Evolutionary conservation across 2,888 invertebrate species (phyloP), one percentile per base, ranked within the genome.

Genomic region (Nipponacmea schrenckii): DNA sequence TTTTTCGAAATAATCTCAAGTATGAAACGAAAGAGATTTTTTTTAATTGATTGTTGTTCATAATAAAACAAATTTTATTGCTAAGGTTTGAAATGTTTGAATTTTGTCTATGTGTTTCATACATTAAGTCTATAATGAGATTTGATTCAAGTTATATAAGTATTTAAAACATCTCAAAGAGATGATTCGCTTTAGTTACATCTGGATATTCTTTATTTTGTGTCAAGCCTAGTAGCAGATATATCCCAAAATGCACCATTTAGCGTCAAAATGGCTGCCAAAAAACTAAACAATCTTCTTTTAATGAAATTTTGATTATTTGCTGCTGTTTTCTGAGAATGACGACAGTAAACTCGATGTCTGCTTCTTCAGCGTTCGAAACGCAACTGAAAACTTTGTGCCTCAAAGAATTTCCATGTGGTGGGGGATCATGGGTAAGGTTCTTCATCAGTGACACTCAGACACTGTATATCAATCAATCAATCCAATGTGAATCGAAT

Each of bases 371-470:
- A 46, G 88, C 86, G 4, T 85, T 87, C 79, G 79, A 87, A 77
- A 79, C 68, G 17, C 85, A 86, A 69, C 74, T 88, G 24, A 84
- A 83, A 73, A 85, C 85, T 12, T 76, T 88, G 31, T 85, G 86
- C 68, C 73, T 88, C 39, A 79, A 82, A 10, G 87, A 88, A 78
- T 88, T 88, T 80, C 88, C 88, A 5, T 87, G 88, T 77, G 88
- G 88, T 62, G 67, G 74, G 67, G 88, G 88, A 50, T 74, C 78
- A 63, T 88, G 88, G 88, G 87, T 87, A 79, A 74, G 74, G 50
- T 17, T 62, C 20, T 50, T n/a, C 14, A 8, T 50, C 17, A 14
- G n/a, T n/a, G n/a, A 48, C 12, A 14, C 15, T 46, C 46, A n/a
- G n/a, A 15, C 56, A 68, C 66, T 31, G 2, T 31, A 31, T 31